phyloP scores from a whole-genome alignment of 2,888 invertebrate species.

The Fragum sueziense region DNA sequence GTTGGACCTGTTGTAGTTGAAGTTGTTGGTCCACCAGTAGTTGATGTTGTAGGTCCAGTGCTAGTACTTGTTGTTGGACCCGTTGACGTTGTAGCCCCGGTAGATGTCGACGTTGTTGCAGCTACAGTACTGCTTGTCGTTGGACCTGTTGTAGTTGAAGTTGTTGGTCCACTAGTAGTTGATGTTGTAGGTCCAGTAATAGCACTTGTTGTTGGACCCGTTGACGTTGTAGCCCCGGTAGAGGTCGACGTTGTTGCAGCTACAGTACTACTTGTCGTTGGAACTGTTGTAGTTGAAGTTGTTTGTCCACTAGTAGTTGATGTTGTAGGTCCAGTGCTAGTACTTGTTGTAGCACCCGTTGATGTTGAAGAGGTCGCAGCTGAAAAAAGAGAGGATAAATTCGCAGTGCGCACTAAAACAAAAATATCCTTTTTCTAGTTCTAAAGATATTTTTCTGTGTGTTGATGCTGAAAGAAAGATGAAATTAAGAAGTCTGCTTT shows the following conservation, averaged over 20 bases:
- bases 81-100: neutral
- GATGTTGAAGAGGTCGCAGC: neutral
- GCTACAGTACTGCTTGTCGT: neutral
- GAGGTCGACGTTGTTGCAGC: neutral
- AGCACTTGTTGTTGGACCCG: neutral
- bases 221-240: neutral
- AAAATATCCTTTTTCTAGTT: too few relatives aligned
- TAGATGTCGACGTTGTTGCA: neutral
- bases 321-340: neutral
- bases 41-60: neutral
- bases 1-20: slow-evolving; percentile 3
- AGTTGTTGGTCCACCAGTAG: neutral
- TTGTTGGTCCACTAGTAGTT: neutral
- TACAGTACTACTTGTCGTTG: neutral
- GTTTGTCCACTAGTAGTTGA: neutral
- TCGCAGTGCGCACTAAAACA: too few relatives aligned
- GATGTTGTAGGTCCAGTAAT: neutral
- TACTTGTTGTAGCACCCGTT: neutral
- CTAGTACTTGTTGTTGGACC: neutral
- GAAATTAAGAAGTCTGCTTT: too few relatives aligned
- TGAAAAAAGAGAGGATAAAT: too few relatives aligned
- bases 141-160: neutral
- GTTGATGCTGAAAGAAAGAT: too few relatives aligned
- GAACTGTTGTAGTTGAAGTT: neutral
- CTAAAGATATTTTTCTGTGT: neutral